These are phyloP conservation scores for Epistrophe grossulariae DNA, from an alignment of 2,888 invertebrate species.

Conservation along the genomic window DNA sequence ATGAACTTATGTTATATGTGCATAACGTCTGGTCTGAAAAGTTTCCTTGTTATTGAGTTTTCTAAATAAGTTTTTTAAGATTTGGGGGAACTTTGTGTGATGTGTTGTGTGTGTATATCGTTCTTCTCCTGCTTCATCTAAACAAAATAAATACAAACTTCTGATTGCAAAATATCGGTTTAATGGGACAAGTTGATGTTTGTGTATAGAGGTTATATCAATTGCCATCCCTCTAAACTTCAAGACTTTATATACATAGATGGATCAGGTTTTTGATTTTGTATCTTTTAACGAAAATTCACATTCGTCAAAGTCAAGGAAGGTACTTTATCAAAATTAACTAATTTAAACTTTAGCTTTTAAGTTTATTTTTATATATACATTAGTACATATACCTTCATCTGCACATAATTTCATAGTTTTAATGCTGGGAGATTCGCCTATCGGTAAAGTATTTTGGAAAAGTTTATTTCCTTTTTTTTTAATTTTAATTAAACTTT, in stretches of 20 bases:
- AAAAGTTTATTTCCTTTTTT: neutral
- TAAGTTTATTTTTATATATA: neutral
- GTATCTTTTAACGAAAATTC: neutral
- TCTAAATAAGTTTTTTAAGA: neutral
- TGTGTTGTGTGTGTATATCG: neutral
- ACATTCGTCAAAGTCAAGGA: constrained; percentile 23
- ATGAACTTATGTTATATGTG: constrained; percentile 10
- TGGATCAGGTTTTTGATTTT: constrained; percentile 27
- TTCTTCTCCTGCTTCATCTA: neutral
- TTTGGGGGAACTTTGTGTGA: neutral
- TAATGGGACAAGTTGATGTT: constrained; percentile 24
- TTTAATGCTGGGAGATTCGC: too few species aligned
- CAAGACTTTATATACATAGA: neutral
- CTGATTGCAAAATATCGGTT: constrained; percentile 17
- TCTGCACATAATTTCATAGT: too few species aligned
- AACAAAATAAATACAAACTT: constrained; percentile 8
- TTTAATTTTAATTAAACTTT: too few species aligned
- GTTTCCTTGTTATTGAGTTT: constrained; percentile 30
- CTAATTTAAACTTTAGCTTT: constrained; percentile 28
- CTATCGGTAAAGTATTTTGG: too few species aligned
- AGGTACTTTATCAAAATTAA: constrained; percentile 16
- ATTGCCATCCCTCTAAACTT: neutral
- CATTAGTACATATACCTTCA: too few species aligned
- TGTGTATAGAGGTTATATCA: constrained; percentile 4
- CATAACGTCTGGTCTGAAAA: constrained; percentile 30